A percentile compares a stretch with the other conserved stretches of the same genome.
These are phyloP conservation scores for Norana najaformis DNA, from an alignment of 2,888 invertebrate species.

Conservation along the genomic window DNA sequence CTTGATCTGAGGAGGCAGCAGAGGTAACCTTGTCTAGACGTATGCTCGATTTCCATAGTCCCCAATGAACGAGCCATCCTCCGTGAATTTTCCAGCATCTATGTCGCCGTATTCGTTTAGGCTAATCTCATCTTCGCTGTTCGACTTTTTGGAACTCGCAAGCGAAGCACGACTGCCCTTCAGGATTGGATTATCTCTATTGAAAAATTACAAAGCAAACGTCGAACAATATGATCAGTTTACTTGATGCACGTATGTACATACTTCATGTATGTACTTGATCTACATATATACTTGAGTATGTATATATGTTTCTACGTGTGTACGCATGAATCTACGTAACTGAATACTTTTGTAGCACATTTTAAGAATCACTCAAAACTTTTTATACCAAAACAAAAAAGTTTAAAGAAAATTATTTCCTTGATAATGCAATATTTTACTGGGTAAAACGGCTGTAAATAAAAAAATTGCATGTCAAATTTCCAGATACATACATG, in stretches of 20 bases:
- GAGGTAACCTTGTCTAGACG: background rate
- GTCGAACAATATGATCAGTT: background rate
- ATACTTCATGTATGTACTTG: background rate
- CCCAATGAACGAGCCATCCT: constrained; percentile 71
- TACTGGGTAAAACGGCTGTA: background rate
- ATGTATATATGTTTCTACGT: background rate
- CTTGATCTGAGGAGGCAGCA: background rate
- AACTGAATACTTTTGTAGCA: background rate
- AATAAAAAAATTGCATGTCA: background rate
- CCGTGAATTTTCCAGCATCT: constrained; percentile 87
- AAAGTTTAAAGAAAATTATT: background rate
- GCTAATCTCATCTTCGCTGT: constrained; percentile 86
- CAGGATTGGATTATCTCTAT: constrained; percentile 38
- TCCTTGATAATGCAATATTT: background rate
- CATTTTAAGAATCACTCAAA: background rate
- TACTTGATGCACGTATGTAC: background rate
- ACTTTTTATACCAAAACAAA: background rate
- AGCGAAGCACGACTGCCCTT: constrained; percentile 65
- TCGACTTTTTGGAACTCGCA: constrained; percentile 43
- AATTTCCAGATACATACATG: background rate
- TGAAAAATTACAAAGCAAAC: background rate
- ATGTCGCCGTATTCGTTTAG: constrained; percentile 98
- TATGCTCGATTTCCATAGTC: constrained; percentile 23
- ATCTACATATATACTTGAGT: background rate
- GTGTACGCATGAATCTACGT: background rate